These are phyloP conservation scores for Rhynchotus rufescens DNA, from an alignment of 2,797 vertebrate species.

Conservation along the genomic window DNA sequence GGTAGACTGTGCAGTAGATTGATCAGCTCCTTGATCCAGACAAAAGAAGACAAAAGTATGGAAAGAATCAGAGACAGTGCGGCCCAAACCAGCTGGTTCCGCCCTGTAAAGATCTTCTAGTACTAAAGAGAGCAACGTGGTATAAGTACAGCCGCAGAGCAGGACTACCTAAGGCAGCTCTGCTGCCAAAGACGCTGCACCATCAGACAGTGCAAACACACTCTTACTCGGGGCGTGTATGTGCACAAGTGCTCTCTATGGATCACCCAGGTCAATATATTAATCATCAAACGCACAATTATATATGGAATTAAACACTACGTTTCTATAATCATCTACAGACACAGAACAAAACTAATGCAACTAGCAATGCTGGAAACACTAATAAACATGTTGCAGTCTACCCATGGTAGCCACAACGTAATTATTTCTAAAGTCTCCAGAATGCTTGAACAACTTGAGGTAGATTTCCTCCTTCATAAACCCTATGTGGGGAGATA, in stretches of 20 bases:
- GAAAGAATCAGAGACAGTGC: background rate
- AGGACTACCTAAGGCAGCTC: background rate
- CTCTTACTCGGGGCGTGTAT: background rate
- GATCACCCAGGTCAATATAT: background rate
- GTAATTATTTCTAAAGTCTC: slow-evolving; percentile 45
- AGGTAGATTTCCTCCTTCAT: slow-evolving; percentile 32
- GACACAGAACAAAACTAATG: background rate
- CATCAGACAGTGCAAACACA: background rate
- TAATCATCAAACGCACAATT: background rate
- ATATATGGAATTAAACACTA: background rate
- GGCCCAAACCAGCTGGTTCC: background rate
- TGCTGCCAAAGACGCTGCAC: background rate
- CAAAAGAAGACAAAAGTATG: background rate
- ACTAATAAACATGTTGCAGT: slow-evolving; percentile 45
- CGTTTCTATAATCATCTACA: background rate
- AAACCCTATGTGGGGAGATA: background rate
- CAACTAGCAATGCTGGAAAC: slow-evolving; percentile 16
- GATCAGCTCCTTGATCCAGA: background rate
- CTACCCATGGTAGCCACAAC: slow-evolving; percentile 44
- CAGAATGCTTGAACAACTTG: slow-evolving; percentile 16
- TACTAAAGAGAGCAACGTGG: background rate
- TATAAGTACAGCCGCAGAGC: background rate
- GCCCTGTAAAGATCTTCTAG: background rate
- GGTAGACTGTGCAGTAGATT: background rate
- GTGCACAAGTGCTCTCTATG: background rate